These are phyloP conservation scores for Arrhopalites spinosus DNA, from an alignment of 2,888 invertebrate genomes.

Conservation along the genomic window DNA sequence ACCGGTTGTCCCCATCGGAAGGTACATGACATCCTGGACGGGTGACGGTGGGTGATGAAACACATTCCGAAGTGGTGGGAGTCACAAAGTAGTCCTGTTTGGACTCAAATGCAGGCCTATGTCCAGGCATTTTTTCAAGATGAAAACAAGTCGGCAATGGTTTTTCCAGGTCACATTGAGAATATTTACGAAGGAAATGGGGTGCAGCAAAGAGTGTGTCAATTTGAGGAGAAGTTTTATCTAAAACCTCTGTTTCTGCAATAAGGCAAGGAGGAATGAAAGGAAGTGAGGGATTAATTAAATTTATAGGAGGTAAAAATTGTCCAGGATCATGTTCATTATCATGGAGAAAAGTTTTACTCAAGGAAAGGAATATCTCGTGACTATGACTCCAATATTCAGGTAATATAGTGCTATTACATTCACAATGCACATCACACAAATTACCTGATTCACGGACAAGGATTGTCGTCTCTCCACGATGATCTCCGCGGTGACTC, in stretches of 20 bases:
- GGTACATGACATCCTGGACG: background rate
- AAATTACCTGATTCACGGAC: conserved; percentile 25
- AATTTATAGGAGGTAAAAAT: background rate
- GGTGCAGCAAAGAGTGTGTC: conserved; percentile 25
- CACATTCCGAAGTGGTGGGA: conserved; percentile 27
- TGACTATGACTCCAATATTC: too few relatives aligned
- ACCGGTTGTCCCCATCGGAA: background rate
- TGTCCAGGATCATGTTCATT: background rate
- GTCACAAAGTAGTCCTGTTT: conserved; percentile 32
- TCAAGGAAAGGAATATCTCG: too few relatives aligned
- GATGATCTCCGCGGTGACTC: background rate
- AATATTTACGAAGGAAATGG: conserved; percentile 24
- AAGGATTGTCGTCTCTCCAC: conserved; percentile 2
- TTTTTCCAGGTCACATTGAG: conserved; percentile 36
- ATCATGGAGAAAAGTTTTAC: too few relatives aligned
- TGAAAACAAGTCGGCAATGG: conserved; percentile 34
- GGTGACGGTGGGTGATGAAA: background rate
- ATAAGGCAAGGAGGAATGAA: background rate
- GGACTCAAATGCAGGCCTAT: conserved; percentile 14
- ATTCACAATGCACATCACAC: too few relatives aligned
- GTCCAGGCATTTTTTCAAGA: conserved; percentile 35
- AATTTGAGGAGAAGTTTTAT: conserved; percentile 10
- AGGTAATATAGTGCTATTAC: too few relatives aligned
- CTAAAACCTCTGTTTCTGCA: background rate
- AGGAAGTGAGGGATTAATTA: background rate